Conservation (phyloP, 2,888 invertebrate genomes). For the Phyto melanocephala region DNA sequence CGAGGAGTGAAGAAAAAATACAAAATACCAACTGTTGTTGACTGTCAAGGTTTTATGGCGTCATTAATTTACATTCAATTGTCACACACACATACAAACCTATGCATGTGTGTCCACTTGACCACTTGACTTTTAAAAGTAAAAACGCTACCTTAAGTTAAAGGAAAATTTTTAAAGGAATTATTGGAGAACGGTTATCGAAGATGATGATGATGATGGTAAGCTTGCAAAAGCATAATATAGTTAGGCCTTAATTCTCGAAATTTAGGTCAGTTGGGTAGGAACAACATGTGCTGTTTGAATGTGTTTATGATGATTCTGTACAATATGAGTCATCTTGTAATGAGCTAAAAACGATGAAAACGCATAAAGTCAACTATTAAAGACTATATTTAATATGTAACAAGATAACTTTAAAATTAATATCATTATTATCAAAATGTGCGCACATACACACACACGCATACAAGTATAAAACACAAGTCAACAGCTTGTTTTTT, state of each 20-base stretch:
- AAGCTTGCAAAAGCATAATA: too few species aligned
- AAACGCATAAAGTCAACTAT: neutral
- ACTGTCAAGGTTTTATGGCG: constrained; percentile 52
- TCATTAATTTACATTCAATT: constrained; percentile 49
- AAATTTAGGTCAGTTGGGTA: too few species aligned
- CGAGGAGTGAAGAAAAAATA: too few species aligned
- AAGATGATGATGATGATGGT: too few species aligned
- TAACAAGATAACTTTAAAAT: constrained; percentile 10
- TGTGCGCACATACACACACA: neutral
- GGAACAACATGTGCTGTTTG: neutral
- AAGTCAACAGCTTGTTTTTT: neutral
- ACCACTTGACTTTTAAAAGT: too few species aligned
- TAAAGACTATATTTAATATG: neutral
- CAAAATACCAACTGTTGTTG: constrained; percentile 33
- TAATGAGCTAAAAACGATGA: constrained; percentile 6
- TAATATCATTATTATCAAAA: constrained; percentile 18
- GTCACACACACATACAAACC: neutral
- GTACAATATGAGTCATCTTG: constrained; percentile 27
- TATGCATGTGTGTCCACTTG: neutral
- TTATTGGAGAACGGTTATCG: too few species aligned
- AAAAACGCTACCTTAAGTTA: too few species aligned
- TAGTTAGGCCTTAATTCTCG: too few species aligned
- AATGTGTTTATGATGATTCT: neutral
- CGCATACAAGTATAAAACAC: neutral
- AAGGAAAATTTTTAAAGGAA: too few species aligned